These are phyloP conservation scores for Coilia nasus DNA, from an alignment of 2,797 vertebrate genomes.

Conservation along the genomic window DNA sequence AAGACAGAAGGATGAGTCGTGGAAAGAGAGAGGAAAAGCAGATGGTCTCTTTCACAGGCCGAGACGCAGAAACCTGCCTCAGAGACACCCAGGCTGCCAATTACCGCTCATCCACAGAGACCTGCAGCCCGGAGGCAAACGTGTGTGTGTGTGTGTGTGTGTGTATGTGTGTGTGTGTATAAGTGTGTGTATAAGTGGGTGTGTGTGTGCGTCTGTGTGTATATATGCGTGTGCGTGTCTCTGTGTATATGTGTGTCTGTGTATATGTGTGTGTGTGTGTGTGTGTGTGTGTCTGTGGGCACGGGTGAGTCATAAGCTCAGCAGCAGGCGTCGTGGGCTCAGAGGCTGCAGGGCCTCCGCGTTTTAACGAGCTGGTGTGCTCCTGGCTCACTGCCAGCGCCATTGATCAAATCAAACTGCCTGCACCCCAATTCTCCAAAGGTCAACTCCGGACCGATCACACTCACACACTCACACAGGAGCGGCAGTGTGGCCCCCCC, in stretches of 20 bases:
- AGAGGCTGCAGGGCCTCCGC: not conserved
- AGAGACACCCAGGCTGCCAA: not conserved
- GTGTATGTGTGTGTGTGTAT: too few species aligned
- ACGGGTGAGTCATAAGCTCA: slow-evolving; percentile 3
- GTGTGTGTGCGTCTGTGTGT: too few species aligned
- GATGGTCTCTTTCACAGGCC: not conserved
- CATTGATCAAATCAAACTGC: slow-evolving; percentile 18
- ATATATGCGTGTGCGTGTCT: not conserved
- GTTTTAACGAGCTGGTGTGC: slow-evolving; percentile 8
- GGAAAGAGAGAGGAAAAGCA: slow-evolving; percentile 13
- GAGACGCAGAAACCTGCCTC: not conserved
- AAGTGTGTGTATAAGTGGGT: too few species aligned
- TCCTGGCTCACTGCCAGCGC: not conserved
- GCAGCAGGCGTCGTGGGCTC: not conserved
- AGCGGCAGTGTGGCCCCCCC: not conserved
- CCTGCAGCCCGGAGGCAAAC: not conserved
- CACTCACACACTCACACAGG: not conserved
- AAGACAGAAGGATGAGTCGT: not conserved
- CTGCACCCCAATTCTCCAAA: not conserved
- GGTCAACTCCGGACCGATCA: not conserved
- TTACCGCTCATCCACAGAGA: slow-evolving; percentile 12
- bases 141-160: not conserved
- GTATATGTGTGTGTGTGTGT: too few species aligned
- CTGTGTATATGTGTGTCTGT: not conserved
- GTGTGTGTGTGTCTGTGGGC: not conserved